Conservation (phyloP, 2,797 vertebrate species). For the Hirundo rustica region DNA sequence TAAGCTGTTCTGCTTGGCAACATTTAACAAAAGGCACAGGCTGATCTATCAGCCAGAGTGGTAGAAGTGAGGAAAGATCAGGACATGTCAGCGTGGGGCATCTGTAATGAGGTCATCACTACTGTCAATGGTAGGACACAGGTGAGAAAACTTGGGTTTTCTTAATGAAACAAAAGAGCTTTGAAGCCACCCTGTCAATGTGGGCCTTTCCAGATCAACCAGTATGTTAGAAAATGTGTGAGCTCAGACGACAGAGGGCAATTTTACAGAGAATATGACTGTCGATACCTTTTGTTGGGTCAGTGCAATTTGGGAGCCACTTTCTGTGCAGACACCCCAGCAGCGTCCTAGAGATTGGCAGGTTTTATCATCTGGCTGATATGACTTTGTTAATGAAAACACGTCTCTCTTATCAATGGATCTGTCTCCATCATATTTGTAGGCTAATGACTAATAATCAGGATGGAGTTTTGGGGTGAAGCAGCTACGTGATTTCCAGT, state of each 20-base stretch:
- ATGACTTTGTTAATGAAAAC: not conserved
- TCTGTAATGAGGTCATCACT: not conserved
- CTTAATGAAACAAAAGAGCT: not conserved
- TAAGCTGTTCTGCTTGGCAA: not conserved
- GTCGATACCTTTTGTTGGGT: not conserved
- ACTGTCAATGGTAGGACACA: fast-evolving
- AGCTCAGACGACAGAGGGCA: not conserved
- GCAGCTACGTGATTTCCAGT: not conserved
- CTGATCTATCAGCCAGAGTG: not conserved
- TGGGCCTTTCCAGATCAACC: not conserved
- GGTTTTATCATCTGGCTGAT: not conserved
- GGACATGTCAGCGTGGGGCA: not conserved
- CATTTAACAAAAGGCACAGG: not conserved
- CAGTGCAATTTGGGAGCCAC: not conserved
- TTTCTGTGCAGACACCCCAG: not conserved
- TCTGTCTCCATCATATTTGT: not conserved
- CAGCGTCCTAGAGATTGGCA: not conserved
- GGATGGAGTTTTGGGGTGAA: not conserved
- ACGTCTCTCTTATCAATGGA: not conserved
- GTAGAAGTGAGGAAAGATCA: not conserved
- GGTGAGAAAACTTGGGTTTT: not conserved
- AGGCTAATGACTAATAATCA: not conserved
- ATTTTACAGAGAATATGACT: not conserved
- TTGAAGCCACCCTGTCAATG: not conserved
- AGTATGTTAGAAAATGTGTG: not conserved